Percentiles rank a stretch among this genome's conserved stretches.
Conservation (phyloP, 1,140 invertebrate species). For the Drosophila ficusphila region DNA sequence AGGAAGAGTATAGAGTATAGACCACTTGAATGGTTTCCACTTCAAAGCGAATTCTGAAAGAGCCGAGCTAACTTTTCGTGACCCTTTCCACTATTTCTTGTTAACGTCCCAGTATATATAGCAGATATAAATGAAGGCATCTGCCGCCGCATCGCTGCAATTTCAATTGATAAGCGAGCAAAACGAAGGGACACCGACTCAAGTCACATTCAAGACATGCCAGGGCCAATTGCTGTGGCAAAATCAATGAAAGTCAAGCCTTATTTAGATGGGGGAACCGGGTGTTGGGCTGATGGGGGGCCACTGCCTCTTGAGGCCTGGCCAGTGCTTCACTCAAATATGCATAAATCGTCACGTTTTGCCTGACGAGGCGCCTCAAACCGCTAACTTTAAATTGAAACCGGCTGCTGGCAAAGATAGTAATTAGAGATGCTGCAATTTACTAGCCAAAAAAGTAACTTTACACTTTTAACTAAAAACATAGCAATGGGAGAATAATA, state of each 20-base stretch:
- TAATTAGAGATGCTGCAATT: conserved; percentile 5
- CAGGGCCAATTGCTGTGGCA: conserved; percentile 30
- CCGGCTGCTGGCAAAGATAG: conserved; percentile 8
- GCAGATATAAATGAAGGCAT: conserved; percentile 31
- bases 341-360: conserved; percentile 49
- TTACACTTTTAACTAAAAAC: background rate
- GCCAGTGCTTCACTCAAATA: conserved; percentile 33
- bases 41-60: conserved; percentile 63
- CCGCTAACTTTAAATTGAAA: conserved; percentile 24
- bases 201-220: conserved; percentile 63
- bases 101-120: background rate
- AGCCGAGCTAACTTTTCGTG: conserved; percentile 17
- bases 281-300: background rate
- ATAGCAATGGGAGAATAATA: background rate
- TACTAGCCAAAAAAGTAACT: background rate
- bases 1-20: conserved; percentile 24
- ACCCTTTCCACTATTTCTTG: conserved; percentile 16
- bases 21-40: conserved; percentile 75
- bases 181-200: conserved; percentile 22
- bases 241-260: conserved; percentile 48
- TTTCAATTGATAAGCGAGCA: conserved; percentile 63
- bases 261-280: conserved; percentile 9
- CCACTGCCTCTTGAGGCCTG: conserved; percentile 30
- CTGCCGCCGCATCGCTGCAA: conserved; percentile 63
- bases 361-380: conserved; percentile 30